Conservation (phyloP, 2,797 vertebrate species). For the Pseudochaenichthys georgianus region DNA sequence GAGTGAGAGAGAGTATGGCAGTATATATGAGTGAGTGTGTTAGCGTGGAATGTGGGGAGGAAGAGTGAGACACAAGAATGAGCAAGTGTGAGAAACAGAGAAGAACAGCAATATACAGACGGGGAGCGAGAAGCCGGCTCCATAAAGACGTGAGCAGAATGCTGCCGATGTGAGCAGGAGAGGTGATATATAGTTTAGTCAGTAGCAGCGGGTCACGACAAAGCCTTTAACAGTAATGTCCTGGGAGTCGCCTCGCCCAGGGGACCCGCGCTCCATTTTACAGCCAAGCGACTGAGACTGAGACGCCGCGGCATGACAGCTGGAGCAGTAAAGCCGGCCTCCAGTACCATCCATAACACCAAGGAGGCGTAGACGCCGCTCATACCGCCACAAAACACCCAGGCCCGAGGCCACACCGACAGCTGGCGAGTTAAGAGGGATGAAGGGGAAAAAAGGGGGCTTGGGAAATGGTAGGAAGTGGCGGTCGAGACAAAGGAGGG, state of each 20-base stretch:
- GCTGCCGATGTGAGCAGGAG: slow-evolving; percentile 53
- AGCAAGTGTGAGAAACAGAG: slow-evolving; percentile 61
- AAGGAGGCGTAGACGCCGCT: slow-evolving; percentile 70
- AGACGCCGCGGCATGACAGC: slow-evolving; percentile 75
- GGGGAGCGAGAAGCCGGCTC: slow-evolving; percentile 52
- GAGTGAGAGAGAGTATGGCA: slow-evolving; percentile 21
- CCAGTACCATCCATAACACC: slow-evolving; percentile 78
- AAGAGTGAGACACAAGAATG: slow-evolving; percentile 59
- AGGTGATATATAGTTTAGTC: slow-evolving; percentile 84
- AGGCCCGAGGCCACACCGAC: slow-evolving; percentile 76
- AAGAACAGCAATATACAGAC: slow-evolving; percentile 42
- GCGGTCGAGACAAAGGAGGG: slow-evolving; percentile 65
- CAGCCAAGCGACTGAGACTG: slow-evolving; percentile 82
- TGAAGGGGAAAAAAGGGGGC: slow-evolving; percentile 44
- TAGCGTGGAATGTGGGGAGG: slow-evolving; percentile 55
- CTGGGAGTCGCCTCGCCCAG: slow-evolving; percentile 79
- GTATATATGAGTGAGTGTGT: slow-evolving; percentile 35
- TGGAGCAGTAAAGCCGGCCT: slow-evolving; percentile 79
- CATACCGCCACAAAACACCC: slow-evolving; percentile 79
- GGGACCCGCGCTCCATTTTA: slow-evolving; percentile 83
- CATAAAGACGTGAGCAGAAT: slow-evolving; percentile 81
- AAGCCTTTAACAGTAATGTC: slow-evolving; percentile 84
- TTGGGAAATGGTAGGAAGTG: slow-evolving; percentile 65
- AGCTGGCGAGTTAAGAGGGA: slow-evolving; percentile 75
- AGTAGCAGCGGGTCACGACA: slow-evolving; percentile 80